Conservation (phyloP, 2,888 invertebrate species). For the Ophion ellenae region DNA sequence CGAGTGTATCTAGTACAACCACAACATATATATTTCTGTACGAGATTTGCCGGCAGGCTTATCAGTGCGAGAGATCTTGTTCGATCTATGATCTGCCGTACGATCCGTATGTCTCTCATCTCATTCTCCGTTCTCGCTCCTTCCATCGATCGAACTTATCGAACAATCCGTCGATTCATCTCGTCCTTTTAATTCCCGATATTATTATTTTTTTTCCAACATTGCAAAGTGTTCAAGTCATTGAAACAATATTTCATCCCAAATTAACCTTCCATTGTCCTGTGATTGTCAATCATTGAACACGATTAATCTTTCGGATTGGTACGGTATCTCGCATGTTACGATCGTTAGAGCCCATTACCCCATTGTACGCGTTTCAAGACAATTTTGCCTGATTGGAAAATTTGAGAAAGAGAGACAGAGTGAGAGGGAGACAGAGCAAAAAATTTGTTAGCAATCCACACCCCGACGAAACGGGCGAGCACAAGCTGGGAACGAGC, state of each 20-base stretch:
- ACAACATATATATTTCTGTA: conserved; percentile 17
- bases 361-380: conserved; percentile 37
- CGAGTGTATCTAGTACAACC: conserved; percentile 30
- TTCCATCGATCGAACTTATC: conserved; percentile 20
- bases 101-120: conserved; percentile 16
- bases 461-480: conserved; percentile 16
- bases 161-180: conserved; percentile 27
- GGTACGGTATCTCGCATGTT: conserved; percentile 24
- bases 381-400: conserved; percentile 55
- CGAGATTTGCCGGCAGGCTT: conserved; percentile 16
- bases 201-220: conserved; percentile 24
- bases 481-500: conserved; percentile 81
- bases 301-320: conserved; percentile 55
- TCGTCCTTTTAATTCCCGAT: conserved; percentile 32
- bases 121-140: background rate
- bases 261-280: conserved; percentile 50
- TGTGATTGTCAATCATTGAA: conserved; percentile 19
- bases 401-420: conserved; percentile 25
- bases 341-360: conserved; percentile 57
- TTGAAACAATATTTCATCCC: conserved; percentile 46
- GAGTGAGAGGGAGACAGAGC: conserved; percentile 12
- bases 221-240: conserved; percentile 39
- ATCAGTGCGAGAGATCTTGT: conserved; percentile 42
- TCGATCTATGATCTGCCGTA: conserved; percentile 57
- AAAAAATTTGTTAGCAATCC: conserved; percentile 47